Base-by-base conservation (phyloP, 2,888 invertebrate species). In the Macrosiphum euphorbiae region DNA sequence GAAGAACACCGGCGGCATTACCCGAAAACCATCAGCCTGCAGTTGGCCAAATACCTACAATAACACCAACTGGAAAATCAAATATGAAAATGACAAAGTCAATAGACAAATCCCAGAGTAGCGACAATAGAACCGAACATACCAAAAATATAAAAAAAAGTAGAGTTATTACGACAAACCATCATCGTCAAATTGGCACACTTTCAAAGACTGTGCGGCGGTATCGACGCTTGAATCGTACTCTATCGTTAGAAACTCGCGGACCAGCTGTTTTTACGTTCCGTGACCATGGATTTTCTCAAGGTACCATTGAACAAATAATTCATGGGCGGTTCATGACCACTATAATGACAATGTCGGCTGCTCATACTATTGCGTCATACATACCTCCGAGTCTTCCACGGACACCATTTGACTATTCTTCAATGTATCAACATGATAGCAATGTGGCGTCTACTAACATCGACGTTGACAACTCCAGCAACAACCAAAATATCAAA, bases 281-380 rank as follows among this genome's bases (percentile, higher is more conserved):
- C 47, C 41, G 20, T 11, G 67, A 92, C 24, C 92, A 92, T 44
- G 88, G 67, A 44, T 88, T 92, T n/a, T 5, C 28, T n/a, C 11
- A 88, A 13, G 88, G 88, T 24, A 52, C 88, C 1, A n/a, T n/a
- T 20, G 92, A 92, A 50, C 50, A 20, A 16, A n/a, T 28, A 0
- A 24, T 92, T 10, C 92, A 92, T 11, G n/a, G 7, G 20, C 67
- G 92, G 41, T 92, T 92, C 28, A n/a, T 92, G 28, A 13, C 88
- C 24, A 92, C 92, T 20, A 78, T 92, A 78, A 87, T 92, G 88
- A 35, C 92, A 0, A 88, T 92, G 88, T 41, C 26, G 4, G 50
- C 67, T 35, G 67, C 52, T 52, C 11, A 41, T 0, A 52, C 88
- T 7, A 61, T 92, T 20, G 52, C 67, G 10, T 78, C 88, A 24